Conservation (phyloP, 2,797 vertebrate species). For the Lateolabrax maculatus region DNA sequence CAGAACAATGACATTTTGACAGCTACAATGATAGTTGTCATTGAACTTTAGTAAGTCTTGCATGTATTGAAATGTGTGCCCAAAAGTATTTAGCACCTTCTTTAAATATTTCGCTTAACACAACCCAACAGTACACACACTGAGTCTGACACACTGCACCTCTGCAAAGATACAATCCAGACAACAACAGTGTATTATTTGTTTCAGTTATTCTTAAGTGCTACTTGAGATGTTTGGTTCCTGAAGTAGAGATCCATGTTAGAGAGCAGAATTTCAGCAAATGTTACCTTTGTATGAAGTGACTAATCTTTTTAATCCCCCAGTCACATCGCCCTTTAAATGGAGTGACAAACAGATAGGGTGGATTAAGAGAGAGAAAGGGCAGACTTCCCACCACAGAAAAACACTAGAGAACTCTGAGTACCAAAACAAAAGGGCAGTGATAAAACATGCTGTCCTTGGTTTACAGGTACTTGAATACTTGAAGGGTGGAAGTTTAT, state of each 20-base stretch:
- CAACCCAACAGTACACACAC: not conserved
- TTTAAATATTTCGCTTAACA: constrained; percentile 4
- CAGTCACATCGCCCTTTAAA: constrained; percentile 79
- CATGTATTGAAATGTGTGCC: not conserved
- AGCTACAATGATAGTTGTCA: not conserved
- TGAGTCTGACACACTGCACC: constrained; percentile 5
- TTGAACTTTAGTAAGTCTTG: not conserved
- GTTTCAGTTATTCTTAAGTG: constrained; percentile 22
- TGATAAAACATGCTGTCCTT: constrained; percentile 36
- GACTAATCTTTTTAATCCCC: constrained; percentile 86
- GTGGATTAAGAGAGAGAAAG: constrained; percentile 78
- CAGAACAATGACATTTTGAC: not conserved
- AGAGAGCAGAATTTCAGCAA: constrained; percentile 81
- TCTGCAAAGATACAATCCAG: constrained; percentile 24
- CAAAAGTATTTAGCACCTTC: not conserved
- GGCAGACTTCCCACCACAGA: constrained; percentile 67
- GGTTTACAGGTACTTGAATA: constrained; percentile 6
- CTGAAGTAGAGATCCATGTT: constrained; percentile 67
- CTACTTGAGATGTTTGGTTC: constrained; percentile 56
- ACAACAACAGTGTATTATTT: constrained; percentile 5
- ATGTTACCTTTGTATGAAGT: constrained; percentile 83
- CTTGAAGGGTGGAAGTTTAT: constrained; percentile 21
- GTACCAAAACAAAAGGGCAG: constrained; percentile 30
- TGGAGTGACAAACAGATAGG: constrained; percentile 78
- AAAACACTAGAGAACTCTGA: constrained; percentile 71